Percentiles rank a stretch among this genome's conserved stretches.
Evolutionary conservation across 2,888 invertebrate species (phyloP).

Genomic region (Heliconius charithonia): DNA sequence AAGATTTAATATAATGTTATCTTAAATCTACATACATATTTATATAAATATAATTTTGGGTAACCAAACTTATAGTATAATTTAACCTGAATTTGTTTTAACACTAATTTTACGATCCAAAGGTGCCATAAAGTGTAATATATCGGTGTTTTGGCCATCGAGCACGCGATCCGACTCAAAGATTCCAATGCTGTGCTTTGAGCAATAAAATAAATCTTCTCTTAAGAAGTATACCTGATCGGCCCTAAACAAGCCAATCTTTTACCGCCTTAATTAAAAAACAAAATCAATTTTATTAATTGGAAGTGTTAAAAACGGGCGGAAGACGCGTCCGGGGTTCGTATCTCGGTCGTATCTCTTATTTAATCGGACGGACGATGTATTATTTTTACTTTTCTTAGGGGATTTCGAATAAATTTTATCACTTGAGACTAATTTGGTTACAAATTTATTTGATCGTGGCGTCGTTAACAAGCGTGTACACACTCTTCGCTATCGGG

Average conservation of each 20-base stretch:
- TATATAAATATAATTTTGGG: neutral
- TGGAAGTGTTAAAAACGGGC: conserved; percentile 84
- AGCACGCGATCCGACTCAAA: conserved; percentile 60
- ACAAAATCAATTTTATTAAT: conserved; percentile 84
- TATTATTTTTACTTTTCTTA: conserved; percentile 83
- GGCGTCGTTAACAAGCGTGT: conserved; percentile 81
- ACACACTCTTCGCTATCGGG: conserved; percentile 80
- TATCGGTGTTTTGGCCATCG: conserved; percentile 62
- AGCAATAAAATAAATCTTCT: conserved; percentile 81
- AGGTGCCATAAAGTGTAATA: conserved; percentile 66
- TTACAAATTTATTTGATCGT: conserved; percentile 84
- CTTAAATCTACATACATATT: neutral
- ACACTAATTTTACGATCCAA: conserved; percentile 65
- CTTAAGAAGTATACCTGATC: conserved; percentile 78
- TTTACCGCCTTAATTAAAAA: conserved; percentile 82
- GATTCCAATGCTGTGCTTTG: conserved; percentile 73
- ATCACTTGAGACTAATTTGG: conserved; percentile 83
- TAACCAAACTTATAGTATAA: conserved; percentile 32
- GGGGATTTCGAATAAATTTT: conserved; percentile 84
- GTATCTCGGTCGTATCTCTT: conserved; percentile 82
- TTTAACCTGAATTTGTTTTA: conserved; percentile 62
- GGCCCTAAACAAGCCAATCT: conserved; percentile 73
- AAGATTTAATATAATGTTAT: neutral
- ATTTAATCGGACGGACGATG: conserved; percentile 83
- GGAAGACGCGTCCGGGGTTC: conserved; percentile 75